Evolutionary conservation across 2,888 invertebrate genomes (phyloP).

Genomic region (Scelioninae gen. 1): DNA sequence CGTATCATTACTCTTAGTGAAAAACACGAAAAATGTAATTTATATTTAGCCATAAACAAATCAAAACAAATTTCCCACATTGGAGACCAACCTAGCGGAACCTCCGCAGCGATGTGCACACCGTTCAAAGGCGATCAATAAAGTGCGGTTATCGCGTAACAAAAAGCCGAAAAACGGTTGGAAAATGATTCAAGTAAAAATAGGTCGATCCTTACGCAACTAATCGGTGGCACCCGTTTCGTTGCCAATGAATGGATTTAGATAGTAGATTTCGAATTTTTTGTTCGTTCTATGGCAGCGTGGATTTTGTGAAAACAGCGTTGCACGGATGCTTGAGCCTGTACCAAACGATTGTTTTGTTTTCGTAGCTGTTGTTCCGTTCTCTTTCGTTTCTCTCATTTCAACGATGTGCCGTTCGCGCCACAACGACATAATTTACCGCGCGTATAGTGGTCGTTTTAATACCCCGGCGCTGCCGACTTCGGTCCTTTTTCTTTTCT

Average conservation of each 20-base stretch:
- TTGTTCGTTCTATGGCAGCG: constrained; percentile 14
- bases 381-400: constrained; percentile 40
- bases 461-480: constrained; percentile 73
- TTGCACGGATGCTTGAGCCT: constrained; percentile 16
- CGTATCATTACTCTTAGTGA: constrained; percentile 1
- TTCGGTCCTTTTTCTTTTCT: constrained; percentile 46
- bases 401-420: constrained; percentile 68
- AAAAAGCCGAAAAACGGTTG: constrained; percentile 39
- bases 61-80: constrained; percentile 11
- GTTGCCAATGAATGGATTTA: constrained; percentile 58
- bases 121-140: constrained; percentile 41
- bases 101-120: constrained; percentile 9
- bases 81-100: constrained; percentile 25
- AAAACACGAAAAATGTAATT: constrained; percentile 13
- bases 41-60: constrained; percentile 36
- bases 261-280: constrained; percentile 44
- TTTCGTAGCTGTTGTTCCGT: constrained; percentile 21
- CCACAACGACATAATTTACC: constrained; percentile 78
- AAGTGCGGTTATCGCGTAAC: constrained; percentile 41
- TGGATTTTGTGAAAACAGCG: constrained; percentile 29
- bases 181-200: constrained; percentile 47
- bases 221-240: constrained; percentile 35
- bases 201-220: constrained; percentile 42
- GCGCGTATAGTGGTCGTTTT: constrained; percentile 76
- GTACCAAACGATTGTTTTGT: constrained; percentile 51